phyloP scores from a whole-genome alignment of 2,888 invertebrate species.

The Lithophane leautieri region DNA sequence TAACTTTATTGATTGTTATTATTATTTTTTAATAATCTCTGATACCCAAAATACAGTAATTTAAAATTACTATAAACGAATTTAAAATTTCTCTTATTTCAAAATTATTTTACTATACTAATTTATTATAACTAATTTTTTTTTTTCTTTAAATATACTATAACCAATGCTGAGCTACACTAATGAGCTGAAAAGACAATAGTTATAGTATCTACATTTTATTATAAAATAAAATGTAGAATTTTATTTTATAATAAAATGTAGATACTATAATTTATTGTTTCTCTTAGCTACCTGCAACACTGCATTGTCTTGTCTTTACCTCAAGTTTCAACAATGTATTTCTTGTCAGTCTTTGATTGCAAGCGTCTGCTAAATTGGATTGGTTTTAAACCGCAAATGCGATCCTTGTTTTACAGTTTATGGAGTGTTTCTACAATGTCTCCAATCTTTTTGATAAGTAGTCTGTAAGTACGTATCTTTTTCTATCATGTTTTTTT shows the following conservation, averaged over 20 bases:
- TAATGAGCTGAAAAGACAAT: not conserved
- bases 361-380: conserved; percentile 10
- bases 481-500: too few relatives aligned
- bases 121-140: too few relatives aligned
- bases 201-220: too few relatives aligned
- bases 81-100: too few relatives aligned
- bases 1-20: too few relatives aligned
- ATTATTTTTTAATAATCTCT: too few relatives aligned
- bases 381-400: conserved; percentile 29
- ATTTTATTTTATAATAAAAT: not conserved
- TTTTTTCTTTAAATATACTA: too few relatives aligned
- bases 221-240: not conserved
- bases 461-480: too few relatives aligned
- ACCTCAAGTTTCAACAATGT: conserved; percentile 26
- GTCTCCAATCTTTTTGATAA: not conserved
- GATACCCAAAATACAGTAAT: too few relatives aligned
- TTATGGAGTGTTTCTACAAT: conserved; percentile 1
- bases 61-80: too few relatives aligned
- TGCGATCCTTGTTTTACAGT: not conserved
- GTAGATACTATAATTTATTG: not conserved
- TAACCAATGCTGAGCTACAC: too few relatives aligned
- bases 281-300: not conserved
- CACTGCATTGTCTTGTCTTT: not conserved
- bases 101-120: too few relatives aligned
- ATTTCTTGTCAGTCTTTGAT: conserved; percentile 5